Evolutionary conservation across 2,113 vertebrate species (phyloP), one percentile per base, ranked within the genome.

Genomic region (Aegithalos caudatus): DNA sequence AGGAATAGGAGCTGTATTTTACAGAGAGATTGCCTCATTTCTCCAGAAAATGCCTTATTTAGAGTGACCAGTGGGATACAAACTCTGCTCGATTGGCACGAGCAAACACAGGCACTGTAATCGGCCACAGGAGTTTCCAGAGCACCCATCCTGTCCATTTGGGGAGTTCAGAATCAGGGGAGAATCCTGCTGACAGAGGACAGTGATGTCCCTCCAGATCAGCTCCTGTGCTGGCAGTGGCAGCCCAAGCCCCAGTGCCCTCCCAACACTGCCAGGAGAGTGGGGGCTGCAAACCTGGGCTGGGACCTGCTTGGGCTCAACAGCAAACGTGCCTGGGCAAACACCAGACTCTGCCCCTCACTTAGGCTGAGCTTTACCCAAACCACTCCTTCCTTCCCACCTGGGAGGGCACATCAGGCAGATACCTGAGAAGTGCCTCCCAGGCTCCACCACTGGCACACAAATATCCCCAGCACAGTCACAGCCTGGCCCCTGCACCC

Each of bases 161-260:
- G 50, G 44, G 58, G 53, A 88, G 66, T 1, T 23, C 33, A 53
- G 54, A 57, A 48, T 7, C 1, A 1, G 38, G 51, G 31, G 23
- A 7, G 31, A 82, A 48, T 11, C 67, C 79, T 87, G 71, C 58
- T 87, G 78, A 14, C 14, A 65, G 66, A 77, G 54, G 28, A 61
- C 54, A 58, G 24, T 3, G 27, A 21, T 64, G 45, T 57, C 16
- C 24, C 28, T 8, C 0, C 0, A 15, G 64, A 40, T 5, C 20
- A 17, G 0, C 25, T 73, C 54, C 48, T 1, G 2, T 10, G 69
- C 13, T 37, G 56, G 50, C 23, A 42, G 58, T 7, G 35, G 40
- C n/a, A 89, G 6, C 10, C 54, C 27, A 33, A 45, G 38, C 51
- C 28, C 65, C 40, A 35, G 42, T 0, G 38, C 22, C 28, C 65